These are phyloP conservation scores for Leptobrachium ailaonicum DNA, from an alignment of 2,113 vertebrate species.

Conservation along the genomic window DNA sequence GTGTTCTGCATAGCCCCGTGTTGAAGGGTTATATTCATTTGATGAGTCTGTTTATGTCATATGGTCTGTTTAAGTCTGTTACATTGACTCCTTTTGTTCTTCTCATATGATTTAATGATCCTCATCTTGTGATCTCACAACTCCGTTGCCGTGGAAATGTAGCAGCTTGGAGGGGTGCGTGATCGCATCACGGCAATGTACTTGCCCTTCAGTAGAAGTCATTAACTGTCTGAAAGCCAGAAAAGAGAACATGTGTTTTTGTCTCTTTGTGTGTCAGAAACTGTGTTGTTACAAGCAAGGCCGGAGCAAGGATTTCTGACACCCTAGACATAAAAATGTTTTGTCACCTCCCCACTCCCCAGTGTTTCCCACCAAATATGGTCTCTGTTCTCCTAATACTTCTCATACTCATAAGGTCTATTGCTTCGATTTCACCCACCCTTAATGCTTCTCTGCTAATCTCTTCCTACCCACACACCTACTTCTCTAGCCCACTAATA, in stretches of 20 bases:
- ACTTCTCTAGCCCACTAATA: too few species aligned
- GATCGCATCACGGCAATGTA: constrained; percentile 5
- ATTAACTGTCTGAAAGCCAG: background rate
- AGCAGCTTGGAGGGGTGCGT: background rate
- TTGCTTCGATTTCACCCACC: too few species aligned
- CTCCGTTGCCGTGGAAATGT: constrained; percentile 36
- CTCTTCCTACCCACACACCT: too few species aligned
- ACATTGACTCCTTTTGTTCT: background rate
- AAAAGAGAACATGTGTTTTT: background rate
- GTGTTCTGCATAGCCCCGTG: too few species aligned
- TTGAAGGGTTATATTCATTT: too few species aligned
- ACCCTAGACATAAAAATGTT: too few species aligned
- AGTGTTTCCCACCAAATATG: too few species aligned
- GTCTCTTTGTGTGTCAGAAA: background rate
- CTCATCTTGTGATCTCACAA: constrained; percentile 34
- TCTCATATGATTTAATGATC: constrained; percentile 28
- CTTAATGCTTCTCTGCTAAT: too few species aligned
- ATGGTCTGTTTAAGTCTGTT: constrained; percentile 6
- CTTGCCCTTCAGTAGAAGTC: constrained; percentile 10
- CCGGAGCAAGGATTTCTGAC: too few species aligned
- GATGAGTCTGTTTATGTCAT: background rate
- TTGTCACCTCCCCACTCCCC: too few species aligned
- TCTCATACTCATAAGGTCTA: too few species aligned
- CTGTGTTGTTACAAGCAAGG: background rate
- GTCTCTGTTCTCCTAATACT: too few species aligned